Evolutionary conservation across 2,888 invertebrate genomes (phyloP), one percentile per base, ranked within the genome.

Genomic region (Xestia sexstrigata): DNA sequence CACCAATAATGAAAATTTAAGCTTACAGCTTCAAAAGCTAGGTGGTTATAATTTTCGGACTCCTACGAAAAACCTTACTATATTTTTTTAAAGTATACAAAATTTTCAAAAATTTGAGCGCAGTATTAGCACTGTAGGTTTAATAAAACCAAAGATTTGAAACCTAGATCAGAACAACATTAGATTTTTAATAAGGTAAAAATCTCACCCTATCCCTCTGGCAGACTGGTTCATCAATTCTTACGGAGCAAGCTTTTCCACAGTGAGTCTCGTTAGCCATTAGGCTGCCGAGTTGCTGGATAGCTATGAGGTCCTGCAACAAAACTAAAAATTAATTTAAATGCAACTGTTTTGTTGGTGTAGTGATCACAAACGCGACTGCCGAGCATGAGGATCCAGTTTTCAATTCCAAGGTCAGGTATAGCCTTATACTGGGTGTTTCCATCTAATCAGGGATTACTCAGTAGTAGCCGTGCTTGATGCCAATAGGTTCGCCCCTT

Each of bases 181-280:
- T 2, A 13, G 8, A n/a, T n/a, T n/a, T 9, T 7, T 58, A 17
- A n/a, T n/a, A 45, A 23, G 23, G 49, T 49, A 70, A 39, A 26
- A 3, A 9, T n/a, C 85, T 79, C 78, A 93, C 94, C 86, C 76
- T 85, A 58, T 93, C 91, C 23, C 65, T 88, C 72, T 91, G 80
- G 76, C 94, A 94, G n/a, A 90, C 85, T 0, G 93, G 92, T 42
- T 91, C 91, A 35, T 92, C 90, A 6, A 93, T 85, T 11, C 79
- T 79, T 2, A 92, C 76, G 9, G 88, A 72, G 71, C 92, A 92
- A 45, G 76, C 11, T 26, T 84, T 74, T 0, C 85, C 84, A 35
- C 89, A 89, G 0, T 85, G 88, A 0, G 55, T 78, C 5, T 82
- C 77, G 7, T 83, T 66, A 0, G 85, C 62, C 89, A 93, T 89